These are phyloP conservation scores for Luidia sarsii DNA, from an alignment of 53 echinoderm and acorn worm species.

Conservation along the genomic window DNA sequence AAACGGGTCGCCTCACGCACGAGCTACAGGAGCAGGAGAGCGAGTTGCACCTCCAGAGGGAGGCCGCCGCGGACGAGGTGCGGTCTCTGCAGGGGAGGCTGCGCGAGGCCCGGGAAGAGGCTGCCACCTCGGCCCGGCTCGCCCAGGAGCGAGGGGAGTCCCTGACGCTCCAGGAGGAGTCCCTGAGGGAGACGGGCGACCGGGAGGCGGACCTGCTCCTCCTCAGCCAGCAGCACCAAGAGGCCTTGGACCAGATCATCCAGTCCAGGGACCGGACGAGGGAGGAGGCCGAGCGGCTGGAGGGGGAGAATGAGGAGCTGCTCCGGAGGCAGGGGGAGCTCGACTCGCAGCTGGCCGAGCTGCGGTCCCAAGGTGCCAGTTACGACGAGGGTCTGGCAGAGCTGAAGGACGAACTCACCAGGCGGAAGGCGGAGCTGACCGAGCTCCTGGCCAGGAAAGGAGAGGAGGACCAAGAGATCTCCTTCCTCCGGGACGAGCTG, in stretches of 20 bases:
- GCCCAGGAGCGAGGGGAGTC: conserved; percentile 55
- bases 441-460: conserved; percentile 35
- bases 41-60: conserved; percentile 45
- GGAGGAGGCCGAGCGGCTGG: conserved; percentile 1
- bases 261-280: conserved; percentile 52
- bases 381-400: conserved; percentile 43
- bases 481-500: conserved; percentile 49
- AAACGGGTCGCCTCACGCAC: conserved; percentile 55
- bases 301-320: conserved; percentile 21
- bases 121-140: conserved; percentile 61
- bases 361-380: conserved; percentile 2
- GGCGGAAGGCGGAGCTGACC: conserved; percentile 39
- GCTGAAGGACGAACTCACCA: conserved; percentile 53
- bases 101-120: conserved; percentile 37
- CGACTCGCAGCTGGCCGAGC: neutral
- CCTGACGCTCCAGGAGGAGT: conserved; percentile 34
- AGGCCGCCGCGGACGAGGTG: conserved; percentile 24
- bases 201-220: conserved; percentile 67
- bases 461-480: conserved; percentile 50
- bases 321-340: neutral
- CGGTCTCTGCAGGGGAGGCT: conserved; percentile 7
- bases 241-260: conserved; percentile 66
- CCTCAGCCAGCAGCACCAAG: conserved; percentile 76
- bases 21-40: conserved; percentile 65
- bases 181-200: conserved; percentile 39